phyloP scores from a whole-genome alignment of 2,113 vertebrate genomes.

The Aphyosemion australe region DNA sequence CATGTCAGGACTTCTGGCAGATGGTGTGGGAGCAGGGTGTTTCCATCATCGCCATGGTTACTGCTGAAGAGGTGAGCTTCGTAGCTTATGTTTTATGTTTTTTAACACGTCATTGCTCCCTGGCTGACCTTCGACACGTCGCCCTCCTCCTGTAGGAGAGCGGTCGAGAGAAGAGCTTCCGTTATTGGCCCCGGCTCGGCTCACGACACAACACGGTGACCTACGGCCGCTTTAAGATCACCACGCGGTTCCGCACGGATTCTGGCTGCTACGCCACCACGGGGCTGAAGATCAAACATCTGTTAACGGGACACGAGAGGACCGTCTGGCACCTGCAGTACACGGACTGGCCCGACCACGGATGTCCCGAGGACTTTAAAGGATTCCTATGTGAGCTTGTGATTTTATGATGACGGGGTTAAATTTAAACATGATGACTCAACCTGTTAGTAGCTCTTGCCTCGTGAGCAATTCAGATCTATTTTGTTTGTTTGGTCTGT shows the following conservation, averaged over 20 bases:
- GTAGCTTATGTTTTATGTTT: background rate
- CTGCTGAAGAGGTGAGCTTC: slow-evolving; percentile 88
- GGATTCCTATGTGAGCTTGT: slow-evolving; percentile 91
- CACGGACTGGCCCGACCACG: slow-evolving; percentile 97
- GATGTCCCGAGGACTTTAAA: slow-evolving; percentile 94
- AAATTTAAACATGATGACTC: background rate
- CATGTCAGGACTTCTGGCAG: slow-evolving; percentile 98
- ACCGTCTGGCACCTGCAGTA: slow-evolving; percentile 99
- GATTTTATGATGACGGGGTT: background rate
- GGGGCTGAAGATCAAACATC: slow-evolving; percentile 94
- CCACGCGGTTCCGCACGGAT: slow-evolving; percentile 94
- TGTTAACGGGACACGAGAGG: slow-evolving; percentile 92
- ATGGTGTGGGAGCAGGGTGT: slow-evolving; percentile 98
- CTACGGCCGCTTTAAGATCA: slow-evolving; percentile 96
- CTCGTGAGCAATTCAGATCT: too few relatives aligned
- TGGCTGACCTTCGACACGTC: background rate
- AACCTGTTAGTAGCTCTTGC: too few relatives aligned
- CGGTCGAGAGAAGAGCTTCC: slow-evolving; percentile 94
- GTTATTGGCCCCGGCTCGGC: slow-evolving; percentile 96
- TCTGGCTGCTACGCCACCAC: slow-evolving; percentile 98
- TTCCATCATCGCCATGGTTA: slow-evolving; percentile 97
- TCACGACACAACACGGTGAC: slow-evolving; percentile 95
- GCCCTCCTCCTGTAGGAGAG: slow-evolving; percentile 81
- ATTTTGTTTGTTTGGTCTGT: too few relatives aligned
- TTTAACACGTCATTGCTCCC: background rate